Conservation (phyloP, 1,140 invertebrate genomes). For the Babylonia areolata region DNA sequence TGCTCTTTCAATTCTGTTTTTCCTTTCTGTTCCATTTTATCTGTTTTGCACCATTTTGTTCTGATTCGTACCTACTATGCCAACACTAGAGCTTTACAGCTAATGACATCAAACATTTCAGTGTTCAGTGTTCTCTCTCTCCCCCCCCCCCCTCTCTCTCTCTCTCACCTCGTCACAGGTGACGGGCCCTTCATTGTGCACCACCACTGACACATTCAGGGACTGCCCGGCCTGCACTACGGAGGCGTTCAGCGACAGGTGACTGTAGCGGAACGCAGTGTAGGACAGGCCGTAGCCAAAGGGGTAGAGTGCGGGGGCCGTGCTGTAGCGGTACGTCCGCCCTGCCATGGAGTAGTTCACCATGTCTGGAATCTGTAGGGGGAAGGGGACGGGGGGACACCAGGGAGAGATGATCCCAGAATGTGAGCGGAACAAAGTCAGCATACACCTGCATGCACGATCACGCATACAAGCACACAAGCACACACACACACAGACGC, state of each 20-base stretch:
- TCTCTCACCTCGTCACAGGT: constrained; percentile 31
- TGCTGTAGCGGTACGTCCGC: constrained; percentile 72
- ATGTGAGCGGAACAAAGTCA: no score
- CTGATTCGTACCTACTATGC: no score
- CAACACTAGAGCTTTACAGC: no score
- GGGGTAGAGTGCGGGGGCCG: constrained; percentile 64
- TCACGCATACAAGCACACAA: no score
- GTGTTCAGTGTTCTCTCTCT: no score
- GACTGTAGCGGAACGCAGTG: constrained; percentile 63
- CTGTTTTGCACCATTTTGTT: no score
- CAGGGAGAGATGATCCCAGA: no score
- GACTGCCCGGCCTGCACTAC: constrained; percentile 8
- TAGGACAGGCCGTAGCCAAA: constrained; percentile 75
- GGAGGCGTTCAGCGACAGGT: neutral
- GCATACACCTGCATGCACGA: no score
- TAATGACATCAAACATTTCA: no score
- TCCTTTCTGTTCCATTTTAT: no score
- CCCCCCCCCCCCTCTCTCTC: neutral
- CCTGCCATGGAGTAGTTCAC: constrained; percentile 71
- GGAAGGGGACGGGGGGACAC: neutral
- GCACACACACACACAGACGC: no score
- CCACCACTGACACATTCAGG: neutral
- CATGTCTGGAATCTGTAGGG: constrained; percentile 68
- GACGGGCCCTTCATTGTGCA: neutral
- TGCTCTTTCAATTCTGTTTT: no score